Conservation (phyloP, 2,888 invertebrate species). For the Brachypalpus laphriformis region DNA sequence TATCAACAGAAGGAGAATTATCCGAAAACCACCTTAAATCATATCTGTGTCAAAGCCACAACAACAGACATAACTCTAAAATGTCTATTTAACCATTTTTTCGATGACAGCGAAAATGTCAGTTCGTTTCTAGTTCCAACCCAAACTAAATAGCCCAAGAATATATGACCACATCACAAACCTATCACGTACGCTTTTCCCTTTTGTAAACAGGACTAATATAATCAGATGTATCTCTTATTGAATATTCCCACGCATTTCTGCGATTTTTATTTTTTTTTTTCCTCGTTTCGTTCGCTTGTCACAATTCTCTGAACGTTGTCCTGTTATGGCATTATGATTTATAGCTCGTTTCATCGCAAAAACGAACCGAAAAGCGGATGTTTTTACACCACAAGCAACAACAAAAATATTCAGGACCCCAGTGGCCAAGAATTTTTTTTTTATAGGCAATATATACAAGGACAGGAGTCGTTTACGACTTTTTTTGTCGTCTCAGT, state of each 20-base stretch:
- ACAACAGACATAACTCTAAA: not conserved
- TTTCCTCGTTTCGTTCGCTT: not conserved
- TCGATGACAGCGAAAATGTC: not conserved
- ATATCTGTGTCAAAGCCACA: not conserved
- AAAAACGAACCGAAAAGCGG: not conserved
- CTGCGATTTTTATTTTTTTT: not conserved
- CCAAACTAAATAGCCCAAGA: not conserved
- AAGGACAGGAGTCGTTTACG: not conserved
- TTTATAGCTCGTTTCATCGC: not conserved
- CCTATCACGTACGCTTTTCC: not conserved
- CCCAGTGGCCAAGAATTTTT: not conserved
- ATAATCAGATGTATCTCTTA: conserved; percentile 15
- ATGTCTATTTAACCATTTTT: not conserved
- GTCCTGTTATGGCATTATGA: conserved; percentile 18
- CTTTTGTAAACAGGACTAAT: not conserved
- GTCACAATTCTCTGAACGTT: not conserved
- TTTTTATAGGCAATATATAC: conserved; percentile 1
- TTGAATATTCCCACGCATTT: conserved; percentile 16
- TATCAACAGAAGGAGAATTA: not conserved
- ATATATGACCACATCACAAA: not conserved
- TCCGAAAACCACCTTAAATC: not conserved
- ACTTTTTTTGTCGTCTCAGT: conserved; percentile 1
- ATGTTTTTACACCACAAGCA: not conserved
- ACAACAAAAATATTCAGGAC: not conserved
- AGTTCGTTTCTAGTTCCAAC: not conserved